phyloP scores from a whole-genome alignment of 2,888 invertebrate species.

The Hyppa rectilinea region DNA sequence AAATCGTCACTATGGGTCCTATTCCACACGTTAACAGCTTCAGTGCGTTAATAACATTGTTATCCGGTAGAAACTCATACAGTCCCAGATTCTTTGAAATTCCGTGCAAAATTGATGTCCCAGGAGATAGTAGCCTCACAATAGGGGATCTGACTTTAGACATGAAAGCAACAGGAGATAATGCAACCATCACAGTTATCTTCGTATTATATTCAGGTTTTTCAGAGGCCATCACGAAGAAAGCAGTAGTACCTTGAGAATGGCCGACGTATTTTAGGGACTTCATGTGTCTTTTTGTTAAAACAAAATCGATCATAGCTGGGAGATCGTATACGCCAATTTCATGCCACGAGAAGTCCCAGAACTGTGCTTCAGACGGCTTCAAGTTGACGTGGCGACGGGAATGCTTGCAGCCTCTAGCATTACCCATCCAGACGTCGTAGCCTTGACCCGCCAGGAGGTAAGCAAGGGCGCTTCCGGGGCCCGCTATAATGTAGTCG shows the following conservation, averaged over 20 bases:
- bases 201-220: constrained; percentile 90
- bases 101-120: constrained; percentile 70
- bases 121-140: constrained; percentile 75
- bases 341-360: constrained; percentile 95
- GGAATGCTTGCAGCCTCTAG: constrained; percentile 93
- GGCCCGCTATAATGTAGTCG: constrained; percentile 80
- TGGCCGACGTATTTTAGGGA: constrained; percentile 93
- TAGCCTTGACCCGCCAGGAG: constrained; percentile 91
- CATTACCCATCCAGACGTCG: constrained; percentile 95
- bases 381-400: constrained; percentile 86
- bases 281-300: constrained; percentile 84
- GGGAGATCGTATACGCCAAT: constrained; percentile 95
- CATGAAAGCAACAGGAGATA: constrained; percentile 91
- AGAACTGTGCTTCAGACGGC: constrained; percentile 87
- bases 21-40: constrained; percentile 85
- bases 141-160: constrained; percentile 80
- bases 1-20: constrained; percentile 80
- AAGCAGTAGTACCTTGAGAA: constrained; percentile 92
- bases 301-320: constrained; percentile 93
- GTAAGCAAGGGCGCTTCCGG: constrained; percentile 79
- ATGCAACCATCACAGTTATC: constrained; percentile 88
- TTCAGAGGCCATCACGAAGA: constrained; percentile 90
- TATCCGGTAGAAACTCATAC: constrained; percentile 92
- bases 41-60: constrained; percentile 83
- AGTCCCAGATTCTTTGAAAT: constrained; percentile 84